Evolutionary conservation across 2,113 vertebrate genomes (phyloP), one percentile per base, ranked within the genome.

Genomic region (Trichechus manatus): DNA sequence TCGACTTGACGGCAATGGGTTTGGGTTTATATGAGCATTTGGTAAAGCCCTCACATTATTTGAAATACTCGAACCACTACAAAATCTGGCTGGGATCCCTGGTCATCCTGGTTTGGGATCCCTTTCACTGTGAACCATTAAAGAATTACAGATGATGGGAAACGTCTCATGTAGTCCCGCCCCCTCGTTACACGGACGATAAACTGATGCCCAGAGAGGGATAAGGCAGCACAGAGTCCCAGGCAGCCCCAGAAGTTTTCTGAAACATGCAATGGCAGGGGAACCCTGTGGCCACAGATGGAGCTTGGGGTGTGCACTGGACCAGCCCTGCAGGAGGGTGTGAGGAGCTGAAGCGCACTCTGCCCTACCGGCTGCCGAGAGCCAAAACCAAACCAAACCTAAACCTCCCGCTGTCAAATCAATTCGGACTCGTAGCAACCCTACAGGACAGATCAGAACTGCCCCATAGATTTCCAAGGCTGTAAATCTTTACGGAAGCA

Each of bases 261-360:
- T 63, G 42, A 63, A 85, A 89, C 9, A 23, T 42, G 27, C 61
- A 22, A 70, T 11, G 47, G n/a, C 50, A 56, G 22, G 4, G 33
- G 66, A 20, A 36, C 13, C 11, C 80, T 77, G 36, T 59, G 59
- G 72, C 31, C n/a, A 33, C 2, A 33, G 42, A 33, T 70, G 33
- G 33, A 70, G 33, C 70, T 39, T 74, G n/a, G n/a, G 4, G 70
- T 19, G 63, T 29, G 63, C 27, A 9, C 8, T 64, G 63, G 70
- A 22, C n/a, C 17, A 22, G n/a, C 5, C 20, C n/a, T 11, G n/a
- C 1, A 6, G 7, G 53, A 3, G 23, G 39, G 22, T 22, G 0
- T 10, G 9, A 66, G 23, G 2, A n/a, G 31, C 20, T 15, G 36
- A 9, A 29, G 2, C 39, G 47, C 33, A n/a, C 23, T 29, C 29